phyloP scores from a whole-genome alignment of 2,888 invertebrate genomes.

The Philereme transversata region DNA sequence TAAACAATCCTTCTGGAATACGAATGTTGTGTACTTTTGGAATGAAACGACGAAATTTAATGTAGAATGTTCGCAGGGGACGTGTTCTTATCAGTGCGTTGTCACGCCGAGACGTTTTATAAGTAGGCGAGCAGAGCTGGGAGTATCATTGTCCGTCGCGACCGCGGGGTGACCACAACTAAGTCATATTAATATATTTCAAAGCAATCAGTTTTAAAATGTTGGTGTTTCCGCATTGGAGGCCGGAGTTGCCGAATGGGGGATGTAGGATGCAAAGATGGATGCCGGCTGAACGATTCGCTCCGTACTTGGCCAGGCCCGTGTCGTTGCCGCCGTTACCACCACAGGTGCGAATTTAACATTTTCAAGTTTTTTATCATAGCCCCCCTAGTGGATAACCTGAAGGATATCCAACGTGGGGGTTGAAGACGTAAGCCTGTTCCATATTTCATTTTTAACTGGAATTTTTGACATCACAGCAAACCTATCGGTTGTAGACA shows the following conservation, averaged over 20 bases:
- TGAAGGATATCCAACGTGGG: no score
- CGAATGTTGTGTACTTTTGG: neutral
- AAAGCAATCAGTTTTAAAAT: conserved; percentile 49
- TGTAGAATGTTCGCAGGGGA: conserved; percentile 73
- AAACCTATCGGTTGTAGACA: no score
- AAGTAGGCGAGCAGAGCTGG: conserved; percentile 67
- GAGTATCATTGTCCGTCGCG: conserved; percentile 69
- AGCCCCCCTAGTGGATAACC: no score
- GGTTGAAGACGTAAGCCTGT: no score
- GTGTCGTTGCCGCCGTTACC: conserved; percentile 60
- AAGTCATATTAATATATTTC: neutral
- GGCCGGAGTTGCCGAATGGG: conserved; percentile 60
- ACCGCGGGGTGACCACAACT: conserved; percentile 67
- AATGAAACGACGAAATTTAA: conserved; percentile 11
- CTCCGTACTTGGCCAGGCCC: conserved; percentile 71
- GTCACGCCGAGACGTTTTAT: conserved; percentile 77
- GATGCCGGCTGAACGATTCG: conserved; percentile 76
- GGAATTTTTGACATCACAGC: no score
- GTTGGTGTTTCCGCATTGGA: conserved; percentile 79
- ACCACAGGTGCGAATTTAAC: conserved; percentile 64
- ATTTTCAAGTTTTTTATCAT: neutral
- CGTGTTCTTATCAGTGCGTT: conserved; percentile 72
- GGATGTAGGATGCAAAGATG: conserved; percentile 71
- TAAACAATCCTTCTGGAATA: neutral
- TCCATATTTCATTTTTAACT: no score